phyloP scores from a whole-genome alignment of 2,888 invertebrate species.

The Oegoconia quadripuncta region DNA sequence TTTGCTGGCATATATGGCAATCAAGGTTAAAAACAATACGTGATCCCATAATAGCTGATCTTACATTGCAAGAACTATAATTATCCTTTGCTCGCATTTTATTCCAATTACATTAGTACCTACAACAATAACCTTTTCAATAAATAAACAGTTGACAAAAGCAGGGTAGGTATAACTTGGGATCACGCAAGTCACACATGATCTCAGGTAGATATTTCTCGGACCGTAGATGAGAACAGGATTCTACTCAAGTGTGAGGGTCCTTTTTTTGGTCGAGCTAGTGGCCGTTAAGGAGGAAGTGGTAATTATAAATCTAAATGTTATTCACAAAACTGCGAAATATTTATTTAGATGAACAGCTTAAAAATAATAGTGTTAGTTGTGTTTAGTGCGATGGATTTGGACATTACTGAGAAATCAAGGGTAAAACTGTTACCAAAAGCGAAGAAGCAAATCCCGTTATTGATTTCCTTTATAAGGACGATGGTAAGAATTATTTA shows the following conservation, averaged over 20 bases:
- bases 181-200: constrained; percentile 59
- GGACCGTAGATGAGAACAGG: constrained; percentile 54
- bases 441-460: constrained; percentile 14
- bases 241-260: constrained; percentile 58
- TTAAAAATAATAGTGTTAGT: too few relatives aligned
- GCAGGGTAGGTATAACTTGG: constrained; percentile 28
- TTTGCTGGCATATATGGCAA: constrained; percentile 20
- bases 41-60: too few relatives aligned
- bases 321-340: constrained; percentile 2
- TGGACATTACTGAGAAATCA: constrained; percentile 2
- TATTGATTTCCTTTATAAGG: constrained; percentile 19
- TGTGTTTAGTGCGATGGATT: too few relatives aligned
- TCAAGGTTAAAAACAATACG: background rate
- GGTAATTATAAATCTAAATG: constrained; percentile 41
- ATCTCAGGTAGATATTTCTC: constrained; percentile 62
- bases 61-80: too few relatives aligned
- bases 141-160: constrained; percentile 26
- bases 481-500: constrained; percentile 20
- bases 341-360: too few relatives aligned
- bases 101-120: too few relatives aligned
- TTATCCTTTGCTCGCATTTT: too few relatives aligned
- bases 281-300: constrained; percentile 68
- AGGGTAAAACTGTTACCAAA: background rate
- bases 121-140: background rate
- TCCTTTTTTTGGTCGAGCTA: constrained; percentile 53